Percentiles rank a stretch among this genome's conserved stretches.
Evolutionary conservation across 2,797 vertebrate genomes (phyloP).

Genomic region (Anguilla megastoma): DNA sequence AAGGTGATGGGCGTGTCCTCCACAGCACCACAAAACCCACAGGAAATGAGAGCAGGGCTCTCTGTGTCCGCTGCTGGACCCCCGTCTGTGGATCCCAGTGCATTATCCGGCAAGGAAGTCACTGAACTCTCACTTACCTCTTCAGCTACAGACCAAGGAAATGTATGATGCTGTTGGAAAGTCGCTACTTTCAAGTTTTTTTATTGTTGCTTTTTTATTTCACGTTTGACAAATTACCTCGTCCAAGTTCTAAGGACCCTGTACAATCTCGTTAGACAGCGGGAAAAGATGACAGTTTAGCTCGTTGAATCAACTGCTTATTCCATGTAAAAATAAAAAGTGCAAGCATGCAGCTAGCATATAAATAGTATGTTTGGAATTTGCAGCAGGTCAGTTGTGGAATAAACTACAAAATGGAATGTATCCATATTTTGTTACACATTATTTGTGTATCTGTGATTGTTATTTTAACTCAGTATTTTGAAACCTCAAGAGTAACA

Average conservation of each 20-base stretch:
- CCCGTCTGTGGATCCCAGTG: background rate
- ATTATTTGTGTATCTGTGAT: background rate
- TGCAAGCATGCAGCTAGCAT: background rate
- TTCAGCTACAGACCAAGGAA: background rate
- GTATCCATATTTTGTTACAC: background rate
- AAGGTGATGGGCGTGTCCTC: slow-evolving; percentile 7
- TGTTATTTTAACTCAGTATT: background rate
- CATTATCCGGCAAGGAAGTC: background rate
- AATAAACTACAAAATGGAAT: background rate
- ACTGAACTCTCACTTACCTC: background rate
- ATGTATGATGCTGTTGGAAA: background rate
- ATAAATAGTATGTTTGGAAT: background rate
- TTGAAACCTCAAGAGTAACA: background rate
- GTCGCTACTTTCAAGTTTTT: background rate
- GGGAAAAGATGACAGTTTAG: background rate
- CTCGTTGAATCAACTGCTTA: background rate
- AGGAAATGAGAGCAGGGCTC: background rate
- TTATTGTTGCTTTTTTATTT: background rate
- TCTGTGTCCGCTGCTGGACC: background rate
- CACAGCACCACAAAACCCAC: background rate
- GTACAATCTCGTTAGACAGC: too few species aligned
- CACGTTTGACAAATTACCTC: background rate
- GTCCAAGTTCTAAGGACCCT: background rate
- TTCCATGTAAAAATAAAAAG: background rate
- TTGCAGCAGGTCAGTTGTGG: background rate